A percentile compares a stretch with the other conserved stretches of the same genome.
Evolutionary conservation across 2,797 vertebrate genomes (phyloP).

Genomic region (Nyctalus aviator): DNA sequence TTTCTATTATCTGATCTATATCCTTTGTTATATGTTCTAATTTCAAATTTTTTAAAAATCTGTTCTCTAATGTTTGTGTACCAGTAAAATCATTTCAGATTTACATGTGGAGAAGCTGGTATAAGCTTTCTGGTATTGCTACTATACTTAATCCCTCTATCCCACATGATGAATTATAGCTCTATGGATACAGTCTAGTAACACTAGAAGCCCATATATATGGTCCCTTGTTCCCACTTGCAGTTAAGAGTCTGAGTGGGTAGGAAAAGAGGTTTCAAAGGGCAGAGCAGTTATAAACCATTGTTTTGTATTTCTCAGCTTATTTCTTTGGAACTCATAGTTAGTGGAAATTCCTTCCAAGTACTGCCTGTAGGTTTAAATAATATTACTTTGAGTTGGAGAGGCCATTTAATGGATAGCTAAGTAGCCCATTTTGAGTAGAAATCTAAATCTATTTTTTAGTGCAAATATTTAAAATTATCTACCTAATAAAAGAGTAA

Average conservation of each 20-base stretch:
- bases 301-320: conserved; percentile 27
- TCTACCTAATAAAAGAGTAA: too few species aligned
- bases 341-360: conserved; percentile 11
- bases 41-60: conserved; percentile 39
- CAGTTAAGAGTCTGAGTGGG: neutral
- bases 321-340: conserved; percentile 2
- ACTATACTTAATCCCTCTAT: neutral
- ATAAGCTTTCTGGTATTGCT: conserved; percentile 35
- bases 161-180: neutral
- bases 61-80: conserved; percentile 23
- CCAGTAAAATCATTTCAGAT: conserved; percentile 13
- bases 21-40: conserved; percentile 48
- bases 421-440: conserved; percentile 23
- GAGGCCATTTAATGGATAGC: neutral
- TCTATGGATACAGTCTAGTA: neutral
- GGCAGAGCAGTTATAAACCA: conserved; percentile 1
- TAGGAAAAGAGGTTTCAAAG: conserved; percentile 7
- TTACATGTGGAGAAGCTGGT: neutral
- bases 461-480: conserved; percentile 48
- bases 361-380: neutral
- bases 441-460: conserved; percentile 52
- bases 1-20: neutral
- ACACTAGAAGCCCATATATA: neutral
- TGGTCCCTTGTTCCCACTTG: neutral
- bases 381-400: conserved; percentile 27